Evolutionary conservation across 2,888 invertebrate species (phyloP).

Genomic region (Teinopalpus imperialis): DNA sequence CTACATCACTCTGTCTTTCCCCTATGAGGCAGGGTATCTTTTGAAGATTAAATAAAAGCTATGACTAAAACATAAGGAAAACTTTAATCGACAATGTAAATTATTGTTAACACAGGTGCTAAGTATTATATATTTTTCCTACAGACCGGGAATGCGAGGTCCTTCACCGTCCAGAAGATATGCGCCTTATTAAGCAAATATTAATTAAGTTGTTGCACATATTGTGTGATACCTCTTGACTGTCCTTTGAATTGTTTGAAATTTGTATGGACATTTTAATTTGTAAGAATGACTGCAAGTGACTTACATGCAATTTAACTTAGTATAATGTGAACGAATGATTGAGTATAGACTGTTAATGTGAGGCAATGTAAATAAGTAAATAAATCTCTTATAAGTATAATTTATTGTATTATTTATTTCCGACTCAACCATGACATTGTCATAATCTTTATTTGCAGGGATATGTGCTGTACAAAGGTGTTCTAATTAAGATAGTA

Average conservation of each 20-base stretch:
- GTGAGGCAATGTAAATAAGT: slow-evolving; percentile 68
- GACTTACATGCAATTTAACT: slow-evolving; percentile 54
- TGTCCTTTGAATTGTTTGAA: slow-evolving; percentile 46
- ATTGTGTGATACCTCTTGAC: slow-evolving; percentile 44
- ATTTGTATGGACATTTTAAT: slow-evolving; percentile 51
- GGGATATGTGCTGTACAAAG: no score
- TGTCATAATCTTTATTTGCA: no score
- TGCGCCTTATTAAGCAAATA: slow-evolving; percentile 86
- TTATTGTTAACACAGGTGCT: no score
- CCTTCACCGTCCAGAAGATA: slow-evolving; percentile 92
- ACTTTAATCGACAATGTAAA: no score
- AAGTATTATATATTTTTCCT: no score
- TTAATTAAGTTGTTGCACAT: slow-evolving; percentile 24
- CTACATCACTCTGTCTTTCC: no score
- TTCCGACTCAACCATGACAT: no score
- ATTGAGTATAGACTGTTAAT: slow-evolving; percentile 39
- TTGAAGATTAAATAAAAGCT: no score
- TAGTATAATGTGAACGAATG: slow-evolving; percentile 47
- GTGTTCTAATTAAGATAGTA: no score
- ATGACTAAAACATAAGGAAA: no score
- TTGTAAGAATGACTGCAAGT: slow-evolving; percentile 47
- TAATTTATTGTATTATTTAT: slow-evolving; percentile 17
- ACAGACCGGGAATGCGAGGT: slow-evolving; percentile 89
- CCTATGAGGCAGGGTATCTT: no score
- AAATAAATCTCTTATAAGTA: slow-evolving; percentile 72